Conservation (phyloP, 2,113 vertebrate genomes). For the Trogon surrucura region DNA sequence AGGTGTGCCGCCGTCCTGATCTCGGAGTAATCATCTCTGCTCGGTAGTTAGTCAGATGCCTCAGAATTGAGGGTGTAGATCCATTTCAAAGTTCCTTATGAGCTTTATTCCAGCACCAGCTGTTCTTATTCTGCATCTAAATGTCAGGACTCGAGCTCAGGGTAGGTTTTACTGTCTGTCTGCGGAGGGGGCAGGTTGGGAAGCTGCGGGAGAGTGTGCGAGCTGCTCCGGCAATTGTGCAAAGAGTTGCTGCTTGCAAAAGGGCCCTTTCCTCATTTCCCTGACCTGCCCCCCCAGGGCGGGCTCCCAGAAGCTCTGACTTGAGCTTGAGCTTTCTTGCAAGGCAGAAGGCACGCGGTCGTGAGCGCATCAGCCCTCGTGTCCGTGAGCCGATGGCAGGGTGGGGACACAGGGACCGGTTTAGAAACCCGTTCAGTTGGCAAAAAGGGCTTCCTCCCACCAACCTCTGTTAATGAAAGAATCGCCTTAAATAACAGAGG, state of each 20-base stretch:
- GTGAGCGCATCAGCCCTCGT: not conserved
- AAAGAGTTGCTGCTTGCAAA: not conserved
- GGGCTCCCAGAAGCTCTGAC: not conserved
- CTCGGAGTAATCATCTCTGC: not conserved
- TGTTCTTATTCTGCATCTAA: accelerated
- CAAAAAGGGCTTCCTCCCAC: not conserved
- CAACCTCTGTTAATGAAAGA: not conserved
- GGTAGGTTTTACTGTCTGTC: not conserved
- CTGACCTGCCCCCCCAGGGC: too few relatives aligned
- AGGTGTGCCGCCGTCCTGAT: accelerated
- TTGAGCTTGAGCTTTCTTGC: not conserved
- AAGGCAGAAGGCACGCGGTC: too few relatives aligned
- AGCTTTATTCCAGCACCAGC: not conserved
- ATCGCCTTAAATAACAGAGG: not conserved
- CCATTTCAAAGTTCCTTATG: accelerated
- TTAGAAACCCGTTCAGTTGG: not conserved
- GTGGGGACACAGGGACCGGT: not conserved
- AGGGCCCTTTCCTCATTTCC: not conserved
- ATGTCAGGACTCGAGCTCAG: not conserved
- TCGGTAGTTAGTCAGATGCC: not conserved
- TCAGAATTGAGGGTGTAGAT: not conserved
- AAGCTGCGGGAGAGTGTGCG: not conserved
- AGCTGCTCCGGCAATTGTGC: not conserved
- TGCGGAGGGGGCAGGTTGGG: not conserved
- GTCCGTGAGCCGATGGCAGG: too few relatives aligned